Conservation (phyloP, 2,113 vertebrate species). For the Poicephalus gulielmi region DNA sequence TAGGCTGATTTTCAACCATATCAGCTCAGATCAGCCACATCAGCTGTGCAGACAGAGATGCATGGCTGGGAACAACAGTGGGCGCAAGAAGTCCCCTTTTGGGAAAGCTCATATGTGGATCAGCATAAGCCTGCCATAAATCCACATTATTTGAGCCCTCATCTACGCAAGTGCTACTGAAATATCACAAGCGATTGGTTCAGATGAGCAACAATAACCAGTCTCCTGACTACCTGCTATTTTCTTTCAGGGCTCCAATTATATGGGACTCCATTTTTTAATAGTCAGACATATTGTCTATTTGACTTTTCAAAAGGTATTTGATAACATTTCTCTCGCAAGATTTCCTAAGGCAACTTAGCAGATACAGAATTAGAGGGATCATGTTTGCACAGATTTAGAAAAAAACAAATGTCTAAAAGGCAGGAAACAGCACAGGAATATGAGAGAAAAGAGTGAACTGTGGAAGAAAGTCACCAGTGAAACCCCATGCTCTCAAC, state of each 20-base stretch:
- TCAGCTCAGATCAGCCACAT: neutral
- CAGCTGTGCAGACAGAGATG: neutral
- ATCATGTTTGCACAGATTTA: neutral
- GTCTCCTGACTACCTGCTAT: neutral
- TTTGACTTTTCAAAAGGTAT: neutral
- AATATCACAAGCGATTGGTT: neutral
- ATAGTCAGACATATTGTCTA: neutral
- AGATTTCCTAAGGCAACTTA: neutral
- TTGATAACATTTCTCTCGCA: neutral
- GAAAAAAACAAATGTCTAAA: neutral
- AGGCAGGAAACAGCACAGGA: neutral
- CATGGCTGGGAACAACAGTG: neutral
- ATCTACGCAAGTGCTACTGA: neutral
- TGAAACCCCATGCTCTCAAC: neutral
- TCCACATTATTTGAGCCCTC: neutral
- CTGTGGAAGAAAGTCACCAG: neutral
- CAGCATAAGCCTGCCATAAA: neutral
- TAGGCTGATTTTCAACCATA: neutral
- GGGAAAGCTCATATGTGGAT: neutral
- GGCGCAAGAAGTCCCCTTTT: neutral
- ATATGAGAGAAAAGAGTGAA: neutral
- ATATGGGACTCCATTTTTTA: fast-evolving
- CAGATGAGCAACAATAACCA: neutral
- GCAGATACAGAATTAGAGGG: neutral
- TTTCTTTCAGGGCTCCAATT: neutral